phyloP scores from a whole-genome alignment of 2,797 vertebrate species.

The Florisuga fusca region DNA sequence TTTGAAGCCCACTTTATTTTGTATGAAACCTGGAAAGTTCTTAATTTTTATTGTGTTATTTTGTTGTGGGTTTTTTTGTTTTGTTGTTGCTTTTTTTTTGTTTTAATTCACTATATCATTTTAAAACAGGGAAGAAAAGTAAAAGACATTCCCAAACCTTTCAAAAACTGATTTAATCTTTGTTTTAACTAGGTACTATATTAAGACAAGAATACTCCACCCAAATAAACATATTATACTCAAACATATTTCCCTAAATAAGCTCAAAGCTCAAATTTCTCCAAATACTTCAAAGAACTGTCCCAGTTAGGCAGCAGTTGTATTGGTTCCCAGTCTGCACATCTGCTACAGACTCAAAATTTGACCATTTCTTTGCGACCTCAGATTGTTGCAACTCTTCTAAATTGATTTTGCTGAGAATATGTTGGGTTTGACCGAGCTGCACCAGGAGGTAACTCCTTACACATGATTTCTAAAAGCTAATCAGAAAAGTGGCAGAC shows the following conservation, averaged over 20 bases:
- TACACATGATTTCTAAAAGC: background rate
- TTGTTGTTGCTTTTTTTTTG: too few relatives aligned
- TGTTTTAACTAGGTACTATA: background rate
- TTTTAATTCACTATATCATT: background rate
- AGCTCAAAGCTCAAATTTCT: background rate
- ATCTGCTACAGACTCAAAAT: background rate
- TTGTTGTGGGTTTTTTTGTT: too few relatives aligned
- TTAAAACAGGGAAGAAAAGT: background rate
- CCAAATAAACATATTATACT: background rate
- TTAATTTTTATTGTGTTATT: background rate
- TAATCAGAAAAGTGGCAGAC: background rate
- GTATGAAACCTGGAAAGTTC: background rate
- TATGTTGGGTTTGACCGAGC: background rate
- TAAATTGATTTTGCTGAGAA: background rate
- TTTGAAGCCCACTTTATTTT: background rate
- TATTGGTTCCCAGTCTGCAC: background rate
- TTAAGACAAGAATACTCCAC: background rate
- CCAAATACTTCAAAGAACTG: background rate
- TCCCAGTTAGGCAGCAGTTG: background rate
- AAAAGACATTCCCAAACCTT: background rate
- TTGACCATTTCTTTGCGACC: background rate
- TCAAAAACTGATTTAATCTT: background rate
- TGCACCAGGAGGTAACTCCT: background rate
- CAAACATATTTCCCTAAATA: background rate
- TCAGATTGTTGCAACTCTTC: background rate